Evolutionary conservation across 2,888 invertebrate genomes (phyloP), one percentile per base, ranked within the genome.

Genomic region (Galerucella pusilla): DNA sequence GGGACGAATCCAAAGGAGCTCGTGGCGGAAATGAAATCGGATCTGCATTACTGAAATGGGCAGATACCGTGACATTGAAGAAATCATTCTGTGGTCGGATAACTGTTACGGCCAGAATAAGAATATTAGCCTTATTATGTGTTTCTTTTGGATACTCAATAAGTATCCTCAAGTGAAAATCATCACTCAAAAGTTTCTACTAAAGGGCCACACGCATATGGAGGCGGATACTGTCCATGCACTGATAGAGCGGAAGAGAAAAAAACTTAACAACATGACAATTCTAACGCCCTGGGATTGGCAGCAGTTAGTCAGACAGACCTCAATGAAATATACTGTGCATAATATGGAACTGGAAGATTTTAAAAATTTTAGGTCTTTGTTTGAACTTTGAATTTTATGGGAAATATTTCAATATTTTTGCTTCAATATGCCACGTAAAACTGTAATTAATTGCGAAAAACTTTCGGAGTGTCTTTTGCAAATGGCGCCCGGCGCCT

Each of bases 301-400:
- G 66, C 71, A 64, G 65, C 65, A 71, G 65, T 42, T 71, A 42
- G 71, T 71, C 57, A 63, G 71, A 45, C 71, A 71, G 28, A 71
- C 64, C 45, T 71, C 64, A 57, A 71, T 16, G 45, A 71, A 63
- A 71, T 64, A 71, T 28, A 71, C 63, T 52, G 71, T 71, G 28
- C 63, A 64, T 63, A 71, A 71, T 35, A 71, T 71, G 71, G 71
- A 64, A 63, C 63, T 71, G 16, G 52, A 20, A 63, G 57, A 59
- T 66, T 61, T 57, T 7, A n/a, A n/a, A n/a, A n/a, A n/a, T n/a
- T n/a, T n/a, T n/a, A n/a, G n/a, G n/a, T n/a, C n/a, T n/a, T 20
- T 20, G 20, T 20, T 20, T 20, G 20, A 20, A 20, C 20, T 20
- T 20, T 20, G 20, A 20, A 20, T 20, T 20, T 20, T 20, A 20